Base-by-base conservation (phyloP, 2,888 invertebrate species). In the Cloeon dipterum region DNA sequence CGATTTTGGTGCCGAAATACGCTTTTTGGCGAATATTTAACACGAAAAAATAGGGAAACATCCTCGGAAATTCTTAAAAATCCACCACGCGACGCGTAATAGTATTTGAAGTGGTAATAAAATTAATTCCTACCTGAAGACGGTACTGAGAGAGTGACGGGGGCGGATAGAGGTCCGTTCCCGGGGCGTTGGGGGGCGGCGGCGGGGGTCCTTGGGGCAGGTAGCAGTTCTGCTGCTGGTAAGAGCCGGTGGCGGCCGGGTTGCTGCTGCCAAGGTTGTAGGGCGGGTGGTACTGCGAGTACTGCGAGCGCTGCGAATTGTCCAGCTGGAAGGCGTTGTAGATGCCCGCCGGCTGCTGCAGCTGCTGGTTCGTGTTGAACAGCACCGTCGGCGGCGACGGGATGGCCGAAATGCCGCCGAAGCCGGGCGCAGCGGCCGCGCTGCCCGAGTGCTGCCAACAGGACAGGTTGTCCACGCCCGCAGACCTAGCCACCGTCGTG, bases 341-440 rank as follows among this genome's bases (percentile, higher is more conserved):
- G 26, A 83, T 63, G 36, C 79, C 70, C 46, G 72, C 73, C 51
- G 74, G 79, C 33, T 68, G 69, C 3, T 57, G 55, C 35, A 63
- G 46, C 45, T 65, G 68, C 50, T 73, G 72, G 32, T 79, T 73
- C 20, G 81, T 76, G 53, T 82, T 81, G 50, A 76, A 82, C 41
- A 79, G 61, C 38, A 83, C 75, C 11, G 79, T 76, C 17, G 77
- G 76, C 14, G 86, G 85, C 37, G 83, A 85, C 21, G 86, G 85
- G 43, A 86, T 81, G 20, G 83, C 78, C 16, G 83, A 74, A 52
- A 85, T 72, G 35, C 71, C 70, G 37, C 78, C 76, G 48, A 75
- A 83, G 40, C 78, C 78, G 2, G 63, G 63, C 26, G 46, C 43
- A 34, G 52, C 55, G 16, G 56, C 56, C 18, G 34, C 37, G 29